phyloP scores from a whole-genome alignment of 2,113 vertebrate genomes.

The Anolis carolinensis region DNA sequence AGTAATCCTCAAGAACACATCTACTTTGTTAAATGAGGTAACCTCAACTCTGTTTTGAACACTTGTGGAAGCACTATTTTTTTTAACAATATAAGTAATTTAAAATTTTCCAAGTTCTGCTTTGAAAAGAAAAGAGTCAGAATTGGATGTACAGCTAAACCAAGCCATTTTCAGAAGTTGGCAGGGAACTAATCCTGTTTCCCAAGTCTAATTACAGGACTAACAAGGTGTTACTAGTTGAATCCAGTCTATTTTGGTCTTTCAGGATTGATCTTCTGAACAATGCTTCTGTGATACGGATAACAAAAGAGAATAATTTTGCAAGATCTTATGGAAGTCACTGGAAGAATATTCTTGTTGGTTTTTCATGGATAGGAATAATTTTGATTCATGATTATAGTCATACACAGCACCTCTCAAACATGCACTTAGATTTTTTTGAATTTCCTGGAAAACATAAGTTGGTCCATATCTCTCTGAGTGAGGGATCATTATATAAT shows the following conservation, averaged over 20 bases:
- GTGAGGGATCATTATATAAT: not conserved
- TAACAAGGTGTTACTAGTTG: too few species aligned
- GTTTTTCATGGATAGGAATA: not conserved
- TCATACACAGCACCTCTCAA: not conserved
- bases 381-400: not conserved
- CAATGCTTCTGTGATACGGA: not conserved
- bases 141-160: too few species aligned
- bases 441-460: not conserved
- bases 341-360: not conserved
- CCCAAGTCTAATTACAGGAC: too few species aligned
- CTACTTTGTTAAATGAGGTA: too few species aligned
- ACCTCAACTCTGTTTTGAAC: too few species aligned
- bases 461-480: slow-evolving; percentile 10
- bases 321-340: not conserved
- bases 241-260: not conserved
- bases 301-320: not conserved
- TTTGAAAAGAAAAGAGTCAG: too few species aligned
- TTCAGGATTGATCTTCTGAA: not conserved
- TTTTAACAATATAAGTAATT: too few species aligned
- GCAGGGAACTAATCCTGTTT: too few species aligned
- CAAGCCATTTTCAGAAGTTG: too few species aligned
- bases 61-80: too few species aligned
- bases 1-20: too few species aligned
- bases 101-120: too few species aligned
- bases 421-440: not conserved